A percentile compares a stretch with the other conserved stretches of the same genome.
Conservation (phyloP, 2,797 vertebrate species). For the Sternarchorhynchus goeldii region DNA sequence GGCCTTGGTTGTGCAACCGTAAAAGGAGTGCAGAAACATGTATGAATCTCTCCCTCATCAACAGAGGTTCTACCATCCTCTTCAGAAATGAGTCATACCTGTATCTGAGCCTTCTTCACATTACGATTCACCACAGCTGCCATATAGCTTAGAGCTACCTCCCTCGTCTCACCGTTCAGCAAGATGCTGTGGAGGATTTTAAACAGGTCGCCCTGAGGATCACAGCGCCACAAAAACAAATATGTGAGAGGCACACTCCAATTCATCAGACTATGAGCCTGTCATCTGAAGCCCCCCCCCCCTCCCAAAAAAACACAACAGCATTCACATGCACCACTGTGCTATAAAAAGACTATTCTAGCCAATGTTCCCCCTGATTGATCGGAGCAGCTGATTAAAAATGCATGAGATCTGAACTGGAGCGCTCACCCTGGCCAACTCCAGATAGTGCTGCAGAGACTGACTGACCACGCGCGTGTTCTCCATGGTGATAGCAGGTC, state of each 20-base stretch:
- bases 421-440: conserved; percentile 85
- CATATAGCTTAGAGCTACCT: conserved; percentile 95
- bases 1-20: too few relatives aligned
- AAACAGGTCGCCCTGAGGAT: conserved; percentile 90
- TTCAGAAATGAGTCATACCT: conserved; percentile 75
- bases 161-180: conserved; percentile 94
- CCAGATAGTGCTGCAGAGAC: conserved; percentile 95
- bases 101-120: conserved; percentile 98
- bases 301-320: not conserved
- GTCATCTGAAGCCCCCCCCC: not conserved
- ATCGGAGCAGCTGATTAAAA: conserved; percentile 31
- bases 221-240: conserved; percentile 16
- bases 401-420: not conserved
- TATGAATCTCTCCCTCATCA: not conserved
- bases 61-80: not conserved
- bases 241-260: conserved; percentile 2
- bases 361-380: conserved; percentile 9
- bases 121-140: conserved; percentile 94
- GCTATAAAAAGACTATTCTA: conserved; percentile 15
- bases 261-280: conserved; percentile 3
- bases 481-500: conserved; percentile 95
- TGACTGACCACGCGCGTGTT: conserved; percentile 97
- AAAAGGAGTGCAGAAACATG: not conserved
- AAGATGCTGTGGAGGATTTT: conserved; percentile 94
- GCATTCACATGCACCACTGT: not conserved